Base-by-base conservation (phyloP, 2,888 invertebrate species). In the Acleris emargana region DNA sequence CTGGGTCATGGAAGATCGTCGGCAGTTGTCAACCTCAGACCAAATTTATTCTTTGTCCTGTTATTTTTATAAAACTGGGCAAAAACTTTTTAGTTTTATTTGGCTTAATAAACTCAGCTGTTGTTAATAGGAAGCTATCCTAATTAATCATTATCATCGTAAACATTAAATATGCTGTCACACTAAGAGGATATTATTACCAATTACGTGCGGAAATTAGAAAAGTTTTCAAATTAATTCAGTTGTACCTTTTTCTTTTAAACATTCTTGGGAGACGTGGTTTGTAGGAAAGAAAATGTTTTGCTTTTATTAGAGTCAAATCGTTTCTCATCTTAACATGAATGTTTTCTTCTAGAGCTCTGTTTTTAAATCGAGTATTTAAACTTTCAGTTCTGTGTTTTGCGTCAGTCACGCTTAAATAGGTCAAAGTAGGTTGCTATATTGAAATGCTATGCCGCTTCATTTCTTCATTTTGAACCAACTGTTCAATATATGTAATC, bases 11-110 rank as follows among this genome's bases (percentile, higher is more conserved):
- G 71, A 71, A 70, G 72, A 75, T 78, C 78, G 80, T 83, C 81
- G 72, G 73, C 81, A 75, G 73, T 81, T 88, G 89, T 89, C 88
- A 88, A 83, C 78, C 85, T 77, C 88, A 88, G 88, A 78, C 79
- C 77, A 67, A 82, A 85, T 79, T 83, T 82, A 73, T 74, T 72
- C 72, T 79, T 81, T 74, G 76, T 73, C 80, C 83, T 78, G 77
- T 73, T 79, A 82, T 74, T 74, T 78, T 78, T 76, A 73, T 73
- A 67, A 69, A 74, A 64, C 73, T 72, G 72, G 68, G 73, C 70
- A 74, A 74, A 49, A n/a, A 9, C 11, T 49, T 49, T n/a, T 13
- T 49, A 22, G 42, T 4, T 42, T 0, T n/a, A 1, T 42, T 16
- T 16, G 6, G 43, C 13, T 38, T 38, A 38, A 13, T 38, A 38